Evolutionary conservation across 1,140 invertebrate species (phyloP).

Genomic region (Cyclargus thomasi): DNA sequence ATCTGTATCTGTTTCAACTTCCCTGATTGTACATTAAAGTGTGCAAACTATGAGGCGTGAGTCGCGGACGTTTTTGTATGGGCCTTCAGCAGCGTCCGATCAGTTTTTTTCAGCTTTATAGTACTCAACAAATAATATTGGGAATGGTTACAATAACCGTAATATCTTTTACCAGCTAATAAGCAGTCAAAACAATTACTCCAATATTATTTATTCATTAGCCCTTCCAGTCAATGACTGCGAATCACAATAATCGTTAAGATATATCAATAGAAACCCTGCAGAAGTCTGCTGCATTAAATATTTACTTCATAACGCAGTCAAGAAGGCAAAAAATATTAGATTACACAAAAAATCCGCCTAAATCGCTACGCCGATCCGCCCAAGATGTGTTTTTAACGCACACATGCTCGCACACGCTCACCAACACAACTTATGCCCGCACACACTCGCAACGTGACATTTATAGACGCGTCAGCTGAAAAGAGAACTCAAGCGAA

Average conservation of each 20-base stretch:
- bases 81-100: too few species aligned
- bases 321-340: conserved; percentile 34
- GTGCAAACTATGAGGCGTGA: too few species aligned
- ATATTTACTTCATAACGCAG: conserved; percentile 14
- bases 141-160: too few species aligned
- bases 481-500: conserved; percentile 42
- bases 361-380: conserved; percentile 50
- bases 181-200: too few species aligned
- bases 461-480: conserved; percentile 70
- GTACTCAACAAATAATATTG: too few species aligned
- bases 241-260: background rate
- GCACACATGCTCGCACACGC: conserved; percentile 40
- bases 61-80: too few species aligned
- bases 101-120: too few species aligned
- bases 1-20: too few species aligned
- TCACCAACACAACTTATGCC: conserved; percentile 33
- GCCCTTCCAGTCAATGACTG: background rate
- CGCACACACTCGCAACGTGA: conserved; percentile 31
- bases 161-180: too few species aligned
- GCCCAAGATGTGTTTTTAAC: conserved; percentile 66
- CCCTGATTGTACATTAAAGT: too few species aligned
- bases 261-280: background rate
- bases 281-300: background rate
- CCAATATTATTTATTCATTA: background rate
- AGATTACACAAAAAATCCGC: conserved; percentile 51